Base-by-base conservation (phyloP, 2,113 vertebrate genomes). In the Myrmecophaga tridactyla region DNA sequence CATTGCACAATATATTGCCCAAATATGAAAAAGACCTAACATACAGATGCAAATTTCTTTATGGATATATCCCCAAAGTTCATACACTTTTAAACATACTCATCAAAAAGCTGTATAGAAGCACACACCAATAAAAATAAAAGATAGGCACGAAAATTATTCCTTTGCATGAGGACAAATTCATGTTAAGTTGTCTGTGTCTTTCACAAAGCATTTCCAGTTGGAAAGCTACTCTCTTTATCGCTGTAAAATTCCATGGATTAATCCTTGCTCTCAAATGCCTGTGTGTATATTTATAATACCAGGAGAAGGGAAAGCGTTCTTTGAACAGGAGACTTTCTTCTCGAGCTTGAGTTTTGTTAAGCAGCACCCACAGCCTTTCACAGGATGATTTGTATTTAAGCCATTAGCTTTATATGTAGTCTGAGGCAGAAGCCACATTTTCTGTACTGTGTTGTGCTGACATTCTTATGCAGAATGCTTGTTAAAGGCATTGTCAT, bases 381-480 rank as follows among this genome's bases (percentile, higher is more conserved):
- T 77, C 18, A 48, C 1, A 0, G 62, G 46, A 69, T 36, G 73
- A 73, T 48, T 67, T 82, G 29, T 2, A 2, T 92, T 92, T 95
- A 75, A 81, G 25, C 51, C 10, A 0, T 85, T 94, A 76, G 65
- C 46, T 88, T 31, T 51, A 17, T 78, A 78, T 8, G 4, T 39
- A 80, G 82, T n/a, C 77, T 4, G 76, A 83, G 82, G 92, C 51
- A 12, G 86, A 82, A 80, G 73, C 21, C 82, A 20, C 39, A 39
- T 90, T 95, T 11, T 13, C 21, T 4, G 7, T 1, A 29, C 3
- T 0, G 8, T 0, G 1, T 1, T 73, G 72, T 67, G 80, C 84
- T 62, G 77, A 11, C 39, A 85, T 92, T 97, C 95, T 94, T 23
- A n/a, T 27, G 56, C 48, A 96, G 94, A 96, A 77, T 8, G 13